phyloP scores from a whole-genome alignment of 2,888 invertebrate species.

The Holacanthella duospinosa region DNA sequence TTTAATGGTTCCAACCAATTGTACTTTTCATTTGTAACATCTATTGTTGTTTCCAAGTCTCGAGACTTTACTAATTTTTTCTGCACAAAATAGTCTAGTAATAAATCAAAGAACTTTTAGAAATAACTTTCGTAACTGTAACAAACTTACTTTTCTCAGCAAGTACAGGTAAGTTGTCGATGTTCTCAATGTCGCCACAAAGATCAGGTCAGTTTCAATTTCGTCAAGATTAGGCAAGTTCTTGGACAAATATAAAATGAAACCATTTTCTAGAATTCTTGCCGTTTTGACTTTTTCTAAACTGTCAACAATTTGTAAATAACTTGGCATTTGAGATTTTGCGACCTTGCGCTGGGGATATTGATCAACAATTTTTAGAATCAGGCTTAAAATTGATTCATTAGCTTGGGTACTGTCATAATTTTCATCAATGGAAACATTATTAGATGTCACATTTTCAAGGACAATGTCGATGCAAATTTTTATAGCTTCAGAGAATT shows the following conservation, averaged over 20 bases:
- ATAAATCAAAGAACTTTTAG: background rate
- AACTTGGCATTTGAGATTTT: background rate
- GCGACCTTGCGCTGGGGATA: background rate
- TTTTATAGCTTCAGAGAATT: slow-evolving; percentile 47
- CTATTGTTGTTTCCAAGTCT: background rate
- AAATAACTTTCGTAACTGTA: background rate
- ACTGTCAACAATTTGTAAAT: background rate
- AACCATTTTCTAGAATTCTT: background rate
- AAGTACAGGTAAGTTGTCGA: background rate
- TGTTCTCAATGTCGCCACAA: no score
- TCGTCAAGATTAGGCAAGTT: background rate
- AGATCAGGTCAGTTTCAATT: no score
- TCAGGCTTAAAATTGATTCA: background rate
- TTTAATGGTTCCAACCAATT: slow-evolving; percentile 44
- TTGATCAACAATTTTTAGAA: background rate
- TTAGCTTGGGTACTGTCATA: background rate
- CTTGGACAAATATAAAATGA: background rate
- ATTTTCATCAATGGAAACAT: background rate
- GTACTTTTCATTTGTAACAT: slow-evolving; percentile 41
- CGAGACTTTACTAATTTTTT: background rate
- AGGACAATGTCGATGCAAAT: slow-evolving; percentile 57
- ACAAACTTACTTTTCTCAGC: background rate
- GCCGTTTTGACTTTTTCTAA: background rate
- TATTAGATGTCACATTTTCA: slow-evolving; percentile 50
- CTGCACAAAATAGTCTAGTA: background rate